Percentiles rank a stretch among this genome's conserved stretches.
Evolutionary conservation across 2,888 invertebrate genomes (phyloP).

Genomic region (Sialis fuliginosa): DNA sequence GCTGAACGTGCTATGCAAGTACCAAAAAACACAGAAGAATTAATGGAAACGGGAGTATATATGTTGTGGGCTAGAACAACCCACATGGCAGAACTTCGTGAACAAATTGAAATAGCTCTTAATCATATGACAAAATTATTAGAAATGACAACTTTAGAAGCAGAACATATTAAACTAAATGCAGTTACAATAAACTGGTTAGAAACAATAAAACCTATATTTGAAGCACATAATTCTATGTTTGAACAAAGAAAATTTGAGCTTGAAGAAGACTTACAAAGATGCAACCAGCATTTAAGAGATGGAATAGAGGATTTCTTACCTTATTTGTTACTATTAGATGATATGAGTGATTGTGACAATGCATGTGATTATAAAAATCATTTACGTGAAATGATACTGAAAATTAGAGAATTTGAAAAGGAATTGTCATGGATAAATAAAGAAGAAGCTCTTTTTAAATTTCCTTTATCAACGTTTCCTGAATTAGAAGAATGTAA

Average conservation of each 20-base stretch:
- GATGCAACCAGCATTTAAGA: conserved; percentile 50
- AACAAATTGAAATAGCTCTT: conserved; percentile 49
- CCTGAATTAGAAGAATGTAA: conserved; percentile 65
- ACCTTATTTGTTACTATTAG: conserved; percentile 57
- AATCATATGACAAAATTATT: conserved; percentile 49
- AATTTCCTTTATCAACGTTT: conserved; percentile 60
- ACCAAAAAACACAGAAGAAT: conserved; percentile 62
- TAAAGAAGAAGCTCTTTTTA: conserved; percentile 71
- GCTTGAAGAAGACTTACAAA: conserved; percentile 64
- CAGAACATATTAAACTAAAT: conserved; percentile 60
- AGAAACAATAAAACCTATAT: conserved; percentile 58
- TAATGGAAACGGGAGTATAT: conserved; percentile 64
- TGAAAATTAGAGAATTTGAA: conserved; percentile 56
- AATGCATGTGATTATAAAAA: conserved; percentile 64
- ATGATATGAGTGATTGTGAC: conserved; percentile 67
- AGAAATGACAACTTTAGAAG: conserved; percentile 55
- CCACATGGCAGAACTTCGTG: conserved; percentile 47
- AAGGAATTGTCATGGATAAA: conserved; percentile 73
- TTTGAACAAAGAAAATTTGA: conserved; percentile 69
- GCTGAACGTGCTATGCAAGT: conserved; percentile 46
- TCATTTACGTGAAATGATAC: conserved; percentile 56
- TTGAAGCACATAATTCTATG: conserved; percentile 60
- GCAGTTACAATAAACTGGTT: conserved; percentile 74
- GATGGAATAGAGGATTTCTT: conserved; percentile 51
- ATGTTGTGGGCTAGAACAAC: conserved; percentile 62